Base-by-base conservation (phyloP, 2,888 invertebrate genomes). In the Cheilosia variabilis region DNA sequence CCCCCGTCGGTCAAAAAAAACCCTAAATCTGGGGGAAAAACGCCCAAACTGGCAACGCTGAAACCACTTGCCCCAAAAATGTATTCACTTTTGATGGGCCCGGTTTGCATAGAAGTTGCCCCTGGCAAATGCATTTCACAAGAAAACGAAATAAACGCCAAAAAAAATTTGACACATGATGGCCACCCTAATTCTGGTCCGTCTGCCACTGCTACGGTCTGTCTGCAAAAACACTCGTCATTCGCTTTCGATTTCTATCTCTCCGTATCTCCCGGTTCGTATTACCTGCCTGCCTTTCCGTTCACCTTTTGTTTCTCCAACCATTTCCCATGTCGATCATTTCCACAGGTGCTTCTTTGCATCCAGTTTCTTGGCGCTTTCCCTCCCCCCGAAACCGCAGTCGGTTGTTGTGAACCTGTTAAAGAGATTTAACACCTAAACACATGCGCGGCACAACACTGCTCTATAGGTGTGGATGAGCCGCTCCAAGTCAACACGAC, bases 241-340 rank as follows among this genome's bases (percentile, higher is more conserved):
- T 68, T 73, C 47, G 79, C 83, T 84, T 84, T 84, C 83, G 79
- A 75, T 84, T 79, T 84, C 79, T 65, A 65, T 75, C 60, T 65
- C 72, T 57, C 37, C 55, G 24, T 52, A 37, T 45, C 66, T 47
- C 60, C 34, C 50, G 55, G 57, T 58, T 45, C 73, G 79, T 84
- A 69, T 79, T 84, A 65, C 83, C 62, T 66, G 43, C 66, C 50
- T 47, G 47, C 9, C 52, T 66, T 31, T 10, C 47, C 57, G 9
- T 17, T 31, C 13, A 58, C 58, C 34, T 52, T 31, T 27, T 58
- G 63, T 75, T 63, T 45, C 17, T 22, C 52, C 37, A 57, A 41
- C 19, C 50, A 22, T 77, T 76, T 60, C 60, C 43, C 66, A 55
- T 55, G 27, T 43, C 41, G 55, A 68, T 62, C 47, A 76, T 69